Conservation (phyloP, 2,888 invertebrate species). For the Acanthosepion pharaonis region DNA sequence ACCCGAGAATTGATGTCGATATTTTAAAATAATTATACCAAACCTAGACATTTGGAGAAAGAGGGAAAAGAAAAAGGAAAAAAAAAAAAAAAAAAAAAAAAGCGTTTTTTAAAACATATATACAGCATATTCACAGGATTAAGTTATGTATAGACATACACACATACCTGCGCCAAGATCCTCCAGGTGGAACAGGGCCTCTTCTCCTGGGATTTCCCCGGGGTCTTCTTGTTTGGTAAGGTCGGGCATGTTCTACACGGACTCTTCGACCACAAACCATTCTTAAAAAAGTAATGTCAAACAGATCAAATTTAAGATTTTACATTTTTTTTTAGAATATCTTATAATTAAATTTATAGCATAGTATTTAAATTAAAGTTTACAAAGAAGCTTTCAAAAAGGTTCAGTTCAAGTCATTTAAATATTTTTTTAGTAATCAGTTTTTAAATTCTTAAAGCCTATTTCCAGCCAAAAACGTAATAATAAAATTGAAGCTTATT, state of each 20-base stretch:
- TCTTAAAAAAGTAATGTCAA: constrained; percentile 55
- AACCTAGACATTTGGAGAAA: background rate
- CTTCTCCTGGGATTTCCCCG: constrained; percentile 36
- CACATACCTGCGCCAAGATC: constrained; percentile 43
- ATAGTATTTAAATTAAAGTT: background rate
- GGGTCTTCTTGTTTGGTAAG: constrained; percentile 51
- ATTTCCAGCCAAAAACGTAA: no score
- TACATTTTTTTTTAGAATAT: background rate
- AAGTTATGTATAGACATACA: background rate
- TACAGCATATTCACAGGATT: background rate
- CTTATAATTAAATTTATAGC: background rate
- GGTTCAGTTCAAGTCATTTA: background rate
- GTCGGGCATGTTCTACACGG: constrained; percentile 70
- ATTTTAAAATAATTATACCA: background rate
- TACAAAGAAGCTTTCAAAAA: background rate
- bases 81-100: no score
- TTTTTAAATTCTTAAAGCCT: no score
- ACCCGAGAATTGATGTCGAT: background rate
- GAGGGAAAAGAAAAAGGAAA: background rate
- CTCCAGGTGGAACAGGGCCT: constrained; percentile 36
- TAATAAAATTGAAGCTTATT: no score
- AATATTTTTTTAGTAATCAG: no score
- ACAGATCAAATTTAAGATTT: background rate
- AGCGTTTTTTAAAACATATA: background rate
- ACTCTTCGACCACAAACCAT: constrained; percentile 66